phyloP scores from a whole-genome alignment of 2,797 vertebrate genomes.

The Buceros bicornis region DNA sequence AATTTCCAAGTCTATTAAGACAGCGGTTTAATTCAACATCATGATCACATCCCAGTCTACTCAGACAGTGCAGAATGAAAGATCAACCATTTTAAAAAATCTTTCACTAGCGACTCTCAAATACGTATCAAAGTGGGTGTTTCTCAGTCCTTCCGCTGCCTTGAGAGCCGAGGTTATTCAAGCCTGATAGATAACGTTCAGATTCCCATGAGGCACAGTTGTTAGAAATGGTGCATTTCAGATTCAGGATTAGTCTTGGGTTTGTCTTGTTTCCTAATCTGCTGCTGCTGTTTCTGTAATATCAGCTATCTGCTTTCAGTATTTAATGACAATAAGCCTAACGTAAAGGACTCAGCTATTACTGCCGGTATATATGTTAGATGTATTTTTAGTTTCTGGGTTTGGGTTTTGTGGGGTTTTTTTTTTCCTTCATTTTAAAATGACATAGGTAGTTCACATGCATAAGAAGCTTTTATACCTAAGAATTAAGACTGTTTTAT shows the following conservation, averaged over 20 bases:
- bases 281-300: neutral
- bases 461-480: constrained; percentile 40
- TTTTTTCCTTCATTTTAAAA: neutral
- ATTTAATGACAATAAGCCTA: neutral
- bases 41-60: neutral
- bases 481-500: constrained; percentile 23
- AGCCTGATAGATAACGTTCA: neutral
- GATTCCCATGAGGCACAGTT: neutral
- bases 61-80: neutral
- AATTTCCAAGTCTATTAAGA: constrained; percentile 45
- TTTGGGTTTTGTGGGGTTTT: neutral
- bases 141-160: neutral
- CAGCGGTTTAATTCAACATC: constrained; percentile 16
- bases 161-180: neutral
- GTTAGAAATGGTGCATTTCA: neutral
- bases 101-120: neutral
- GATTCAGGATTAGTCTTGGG: neutral
- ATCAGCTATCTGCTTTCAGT: neutral
- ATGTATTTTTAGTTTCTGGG: neutral
- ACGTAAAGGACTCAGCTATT: neutral
- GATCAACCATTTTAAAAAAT: neutral
- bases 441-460: neutral
- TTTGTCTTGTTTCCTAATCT: neutral
- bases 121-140: neutral
- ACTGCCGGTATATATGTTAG: neutral